phyloP scores from a whole-genome alignment of 1,140 invertebrate species.

The Brachionus asplanchnoidis region DNA sequence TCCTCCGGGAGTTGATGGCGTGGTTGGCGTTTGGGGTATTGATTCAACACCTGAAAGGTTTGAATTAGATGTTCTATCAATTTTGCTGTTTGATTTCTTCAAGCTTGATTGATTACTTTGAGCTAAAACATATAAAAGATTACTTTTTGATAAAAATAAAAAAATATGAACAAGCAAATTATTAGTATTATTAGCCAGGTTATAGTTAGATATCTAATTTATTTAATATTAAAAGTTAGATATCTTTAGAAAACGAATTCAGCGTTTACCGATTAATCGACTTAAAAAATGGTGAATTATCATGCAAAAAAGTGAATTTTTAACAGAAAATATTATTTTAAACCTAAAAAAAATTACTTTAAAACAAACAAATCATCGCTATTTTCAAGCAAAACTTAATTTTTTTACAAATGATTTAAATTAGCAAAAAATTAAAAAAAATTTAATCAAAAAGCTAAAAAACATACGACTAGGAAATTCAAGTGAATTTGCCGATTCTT shows the following conservation, averaged over 20 bases:
- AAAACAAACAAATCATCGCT: not conserved
- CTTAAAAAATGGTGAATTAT: not conserved
- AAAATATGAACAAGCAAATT: not conserved
- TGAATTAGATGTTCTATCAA: not conserved
- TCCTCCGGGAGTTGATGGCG: not conserved
- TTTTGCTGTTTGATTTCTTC: not conserved
- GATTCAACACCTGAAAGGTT: not conserved
- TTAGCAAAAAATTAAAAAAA: not conserved
- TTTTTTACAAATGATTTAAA: constrained; percentile 10
- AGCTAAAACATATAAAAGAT: not conserved
- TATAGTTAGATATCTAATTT: not conserved
- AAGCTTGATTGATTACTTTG: constrained; percentile 1
- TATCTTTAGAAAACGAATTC: not conserved
- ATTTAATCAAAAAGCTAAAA: not conserved
- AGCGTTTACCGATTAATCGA: not conserved
- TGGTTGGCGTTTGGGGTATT: not conserved
- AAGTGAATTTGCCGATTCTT: not conserved
- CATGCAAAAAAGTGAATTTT: not conserved
- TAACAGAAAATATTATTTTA: not conserved
- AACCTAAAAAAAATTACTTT: not conserved
- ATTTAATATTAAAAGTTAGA: not conserved
- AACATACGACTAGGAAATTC: constrained; percentile 40
- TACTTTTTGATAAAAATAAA: not conserved
- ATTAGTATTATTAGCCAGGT: not conserved
- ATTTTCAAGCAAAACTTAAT: constrained; percentile 32